phyloP scores from a whole-genome alignment of 2,797 vertebrate genomes.

The Crocodylus rhombifer region DNA sequence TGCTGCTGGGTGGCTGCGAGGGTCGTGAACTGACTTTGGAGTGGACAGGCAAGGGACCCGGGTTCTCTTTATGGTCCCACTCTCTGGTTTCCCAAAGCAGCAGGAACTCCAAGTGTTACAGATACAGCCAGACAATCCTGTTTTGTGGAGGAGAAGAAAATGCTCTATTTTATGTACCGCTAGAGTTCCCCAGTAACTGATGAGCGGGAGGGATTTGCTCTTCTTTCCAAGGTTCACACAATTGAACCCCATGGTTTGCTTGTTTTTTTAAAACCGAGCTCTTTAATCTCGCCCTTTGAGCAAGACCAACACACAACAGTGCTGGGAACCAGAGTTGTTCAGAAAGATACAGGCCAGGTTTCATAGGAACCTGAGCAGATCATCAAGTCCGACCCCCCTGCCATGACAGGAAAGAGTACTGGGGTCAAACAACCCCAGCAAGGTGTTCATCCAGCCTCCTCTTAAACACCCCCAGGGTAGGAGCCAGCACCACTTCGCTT shows the following conservation, averaged over 20 bases:
- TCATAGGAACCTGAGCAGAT: not conserved
- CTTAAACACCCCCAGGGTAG: too few species aligned
- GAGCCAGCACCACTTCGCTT: too few species aligned
- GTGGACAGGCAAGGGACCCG: not conserved
- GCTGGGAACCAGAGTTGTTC: not conserved
- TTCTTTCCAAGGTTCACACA: not conserved
- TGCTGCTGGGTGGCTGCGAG: not conserved
- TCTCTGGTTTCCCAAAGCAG: not conserved
- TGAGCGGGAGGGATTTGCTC: too few species aligned
- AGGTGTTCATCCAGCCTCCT: too few species aligned
- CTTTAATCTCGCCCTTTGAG: not conserved
- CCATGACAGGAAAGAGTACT: too few species aligned
- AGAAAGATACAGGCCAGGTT: not conserved
- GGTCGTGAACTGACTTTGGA: accelerated
- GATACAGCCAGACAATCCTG: not conserved
- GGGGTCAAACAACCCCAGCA: too few species aligned
- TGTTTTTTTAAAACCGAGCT: not conserved
- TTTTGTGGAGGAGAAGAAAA: not conserved
- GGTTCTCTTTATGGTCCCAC: not conserved
- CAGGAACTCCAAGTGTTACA: not conserved
- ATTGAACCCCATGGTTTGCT: not conserved
- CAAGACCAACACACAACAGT: not conserved
- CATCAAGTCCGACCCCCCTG: too few species aligned
- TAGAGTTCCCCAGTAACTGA: not conserved
- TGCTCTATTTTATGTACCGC: not conserved